Percentiles rank a stretch among this genome's conserved stretches.
Conservation (phyloP, 2,113 vertebrate genomes). For the Dicentrarchus labrax region DNA sequence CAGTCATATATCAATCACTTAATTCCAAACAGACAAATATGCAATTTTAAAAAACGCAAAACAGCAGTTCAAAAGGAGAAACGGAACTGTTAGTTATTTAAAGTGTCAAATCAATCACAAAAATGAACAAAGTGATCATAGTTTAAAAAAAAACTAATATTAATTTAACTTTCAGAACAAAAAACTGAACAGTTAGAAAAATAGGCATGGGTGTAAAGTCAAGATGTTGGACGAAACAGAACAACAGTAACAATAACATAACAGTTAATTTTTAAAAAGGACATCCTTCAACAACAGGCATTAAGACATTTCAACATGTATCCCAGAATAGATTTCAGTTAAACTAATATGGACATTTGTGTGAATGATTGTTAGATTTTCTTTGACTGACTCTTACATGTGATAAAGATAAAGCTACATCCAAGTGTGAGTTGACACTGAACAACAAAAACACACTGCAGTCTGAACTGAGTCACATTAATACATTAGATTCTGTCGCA, state of each 20-base stretch:
- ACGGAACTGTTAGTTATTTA: slow-evolving; percentile 12
- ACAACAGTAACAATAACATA: background rate
- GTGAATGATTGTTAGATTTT: background rate
- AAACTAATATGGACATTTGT: slow-evolving; percentile 5
- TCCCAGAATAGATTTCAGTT: slow-evolving; percentile 23
- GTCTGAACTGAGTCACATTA: slow-evolving; percentile 2
- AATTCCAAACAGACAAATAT: slow-evolving; percentile 39
- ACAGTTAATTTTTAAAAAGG: background rate
- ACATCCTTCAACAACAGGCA: slow-evolving; percentile 5
- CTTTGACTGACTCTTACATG: background rate
- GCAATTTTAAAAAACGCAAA: slow-evolving; percentile 6
- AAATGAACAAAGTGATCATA: slow-evolving; percentile 5
- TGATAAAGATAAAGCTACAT: slow-evolving; percentile 28
- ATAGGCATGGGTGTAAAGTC: background rate
- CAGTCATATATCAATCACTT: slow-evolving; percentile 27
- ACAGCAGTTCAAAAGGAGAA: slow-evolving; percentile 30
- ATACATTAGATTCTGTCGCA: slow-evolving; percentile 14
- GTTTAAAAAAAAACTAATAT: slow-evolving; percentile 14
- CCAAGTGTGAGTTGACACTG: background rate
- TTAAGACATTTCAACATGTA: slow-evolving; percentile 58
- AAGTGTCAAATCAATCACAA: slow-evolving; percentile 43
- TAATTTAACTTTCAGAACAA: slow-evolving; percentile 15
- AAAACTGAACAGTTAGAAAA: slow-evolving; percentile 9
- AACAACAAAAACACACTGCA: slow-evolving; percentile 9
- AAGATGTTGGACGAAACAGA: background rate